phyloP scores from a whole-genome alignment of 53 echinoderm and acorn worm species.

The Patiria pectinifera region DNA sequence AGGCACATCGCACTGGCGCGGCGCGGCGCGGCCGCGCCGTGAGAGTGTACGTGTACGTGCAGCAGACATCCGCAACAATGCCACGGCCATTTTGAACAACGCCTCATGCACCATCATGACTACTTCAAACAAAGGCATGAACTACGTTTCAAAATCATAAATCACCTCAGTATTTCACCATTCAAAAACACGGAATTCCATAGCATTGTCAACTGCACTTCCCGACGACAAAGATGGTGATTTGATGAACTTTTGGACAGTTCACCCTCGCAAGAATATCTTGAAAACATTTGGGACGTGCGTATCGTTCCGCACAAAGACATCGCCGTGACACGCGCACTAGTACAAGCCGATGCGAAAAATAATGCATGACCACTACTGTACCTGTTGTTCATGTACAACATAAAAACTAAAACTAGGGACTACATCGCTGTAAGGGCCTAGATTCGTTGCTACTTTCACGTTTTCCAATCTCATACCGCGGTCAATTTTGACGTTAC shows the following conservation, averaged over 20 bases:
- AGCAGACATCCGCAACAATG: neutral
- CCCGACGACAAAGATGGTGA: neutral
- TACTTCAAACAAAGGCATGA: neutral
- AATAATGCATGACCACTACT: neutral
- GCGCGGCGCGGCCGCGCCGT: no score
- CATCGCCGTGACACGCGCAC: no score
- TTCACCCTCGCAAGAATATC: conserved; percentile 67
- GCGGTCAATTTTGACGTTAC: neutral
- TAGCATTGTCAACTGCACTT: conserved; percentile 30
- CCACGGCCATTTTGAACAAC: conserved; percentile 35
- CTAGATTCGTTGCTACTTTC: conserved; percentile 48
- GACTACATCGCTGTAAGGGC: conserved; percentile 67
- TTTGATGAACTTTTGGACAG: conserved; percentile 41
- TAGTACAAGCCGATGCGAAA: neutral
- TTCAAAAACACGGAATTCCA: neutral
- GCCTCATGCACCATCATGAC: neutral
- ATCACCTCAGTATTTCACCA: neutral
- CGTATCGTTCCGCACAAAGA: conserved; percentile 66
- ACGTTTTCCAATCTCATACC: neutral
- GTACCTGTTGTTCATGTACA: conserved; percentile 21
- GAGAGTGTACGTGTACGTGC: no score
- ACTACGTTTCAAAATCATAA: neutral
- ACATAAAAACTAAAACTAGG: neutral
- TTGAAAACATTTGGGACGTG: conserved; percentile 18
- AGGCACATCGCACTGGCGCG: no score